Conservation (phyloP, 2,797 vertebrate genomes). For the Acipenser transmontanus region DNA sequence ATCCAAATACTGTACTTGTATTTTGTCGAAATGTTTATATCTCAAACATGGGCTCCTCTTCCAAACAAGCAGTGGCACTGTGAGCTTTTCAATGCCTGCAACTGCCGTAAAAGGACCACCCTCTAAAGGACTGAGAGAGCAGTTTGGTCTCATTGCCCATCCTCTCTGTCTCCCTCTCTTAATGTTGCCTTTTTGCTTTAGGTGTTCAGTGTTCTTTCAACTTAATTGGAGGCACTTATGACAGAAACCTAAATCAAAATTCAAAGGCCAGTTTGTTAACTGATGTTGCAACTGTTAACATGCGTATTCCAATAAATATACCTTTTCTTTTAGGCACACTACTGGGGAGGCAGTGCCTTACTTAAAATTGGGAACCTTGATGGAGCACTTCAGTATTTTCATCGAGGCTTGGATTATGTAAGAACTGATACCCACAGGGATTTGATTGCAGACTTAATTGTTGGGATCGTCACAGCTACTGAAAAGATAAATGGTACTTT, state of each 20-base stretch:
- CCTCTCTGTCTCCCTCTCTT: no score
- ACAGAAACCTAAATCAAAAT: not conserved
- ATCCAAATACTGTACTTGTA: not conserved
- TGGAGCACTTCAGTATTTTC: not conserved
- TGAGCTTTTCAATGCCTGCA: no score
- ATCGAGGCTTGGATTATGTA: not conserved
- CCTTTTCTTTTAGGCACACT: slow-evolving; percentile 3
- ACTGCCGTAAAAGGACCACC: no score
- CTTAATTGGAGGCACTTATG: not conserved
- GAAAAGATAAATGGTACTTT: not conserved
- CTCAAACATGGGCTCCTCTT: no score
- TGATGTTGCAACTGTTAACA: not conserved
- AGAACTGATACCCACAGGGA: not conserved
- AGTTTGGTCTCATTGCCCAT: not conserved
- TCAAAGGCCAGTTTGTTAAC: not conserved
- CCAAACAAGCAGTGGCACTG: no score
- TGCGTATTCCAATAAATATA: not conserved
- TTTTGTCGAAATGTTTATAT: not conserved
- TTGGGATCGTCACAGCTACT: not conserved
- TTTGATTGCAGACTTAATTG: not conserved
- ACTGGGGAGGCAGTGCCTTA: not conserved
- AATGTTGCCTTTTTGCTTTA: not conserved
- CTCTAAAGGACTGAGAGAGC: no score
- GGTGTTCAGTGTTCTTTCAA: not conserved
- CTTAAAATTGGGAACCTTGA: not conserved